phyloP scores from a whole-genome alignment of 53 echinoderm and acorn worm genomes.

The Temnopleurus reevesii region DNA sequence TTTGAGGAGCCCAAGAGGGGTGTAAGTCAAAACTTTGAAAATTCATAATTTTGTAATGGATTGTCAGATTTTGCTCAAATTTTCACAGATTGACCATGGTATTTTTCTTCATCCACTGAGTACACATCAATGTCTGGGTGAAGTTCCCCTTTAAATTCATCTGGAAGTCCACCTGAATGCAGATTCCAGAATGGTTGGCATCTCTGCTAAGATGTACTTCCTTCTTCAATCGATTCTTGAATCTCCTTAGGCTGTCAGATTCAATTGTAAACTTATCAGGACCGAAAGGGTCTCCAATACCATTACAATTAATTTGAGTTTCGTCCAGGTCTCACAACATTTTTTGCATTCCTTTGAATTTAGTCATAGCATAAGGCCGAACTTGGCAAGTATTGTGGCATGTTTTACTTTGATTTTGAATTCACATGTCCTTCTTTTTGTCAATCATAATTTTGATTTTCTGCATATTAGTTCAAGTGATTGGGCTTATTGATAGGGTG shows the following conservation, averaged over 20 bases:
- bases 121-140: background rate
- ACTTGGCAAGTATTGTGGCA: background rate
- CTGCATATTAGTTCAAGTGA: background rate
- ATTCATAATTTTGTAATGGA: background rate
- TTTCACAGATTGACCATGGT: background rate
- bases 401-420: background rate
- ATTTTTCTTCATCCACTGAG: background rate
- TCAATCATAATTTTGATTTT: background rate
- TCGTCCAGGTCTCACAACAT: background rate
- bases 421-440: background rate
- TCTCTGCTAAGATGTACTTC: background rate
- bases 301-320: background rate
- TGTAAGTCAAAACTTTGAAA: too few relatives aligned
- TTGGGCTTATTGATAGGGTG: background rate
- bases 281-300: conserved; percentile 25
- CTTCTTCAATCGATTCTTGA: background rate
- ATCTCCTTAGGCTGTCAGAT: background rate
- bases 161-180: background rate
- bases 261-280: conserved; percentile 26
- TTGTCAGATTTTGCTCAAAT: background rate
- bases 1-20: too few relatives aligned
- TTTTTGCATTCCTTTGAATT: conserved; percentile 6
- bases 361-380: background rate
- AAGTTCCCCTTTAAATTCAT: background rate
- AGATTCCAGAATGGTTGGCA: background rate